phyloP scores from a whole-genome alignment of 1,140 invertebrate species.

The Drosophila nannoptera region DNA sequence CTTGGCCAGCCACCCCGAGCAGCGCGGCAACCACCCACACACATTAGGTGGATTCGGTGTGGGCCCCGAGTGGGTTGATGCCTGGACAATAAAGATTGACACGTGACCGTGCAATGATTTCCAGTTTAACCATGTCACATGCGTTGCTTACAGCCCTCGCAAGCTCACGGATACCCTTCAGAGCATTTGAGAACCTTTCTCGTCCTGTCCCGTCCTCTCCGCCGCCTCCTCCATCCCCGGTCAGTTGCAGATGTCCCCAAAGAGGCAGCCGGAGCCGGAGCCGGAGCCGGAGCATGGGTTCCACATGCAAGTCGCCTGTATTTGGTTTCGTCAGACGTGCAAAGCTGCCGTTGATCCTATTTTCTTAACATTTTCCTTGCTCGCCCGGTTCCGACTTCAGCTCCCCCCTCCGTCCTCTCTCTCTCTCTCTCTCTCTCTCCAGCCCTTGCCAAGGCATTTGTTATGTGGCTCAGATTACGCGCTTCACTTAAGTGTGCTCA shows the following conservation, averaged over 20 bases:
- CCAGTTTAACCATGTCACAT: conserved; percentile 75
- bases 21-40: not conserved
- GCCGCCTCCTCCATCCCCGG: not conserved
- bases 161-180: not conserved
- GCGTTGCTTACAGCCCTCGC: conserved; percentile 16
- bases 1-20: conserved; percentile 27
- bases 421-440: conserved; percentile 5
- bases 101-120: conserved; percentile 79
- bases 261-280: not conserved
- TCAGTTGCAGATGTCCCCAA: conserved; percentile 10
- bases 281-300: not conserved
- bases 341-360: conserved; percentile 73
- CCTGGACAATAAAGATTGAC: conserved; percentile 70
- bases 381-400: conserved; percentile 4
- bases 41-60: conserved; percentile 5
- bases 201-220: not conserved
- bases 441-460: conserved; percentile 53
- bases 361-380: conserved; percentile 65
- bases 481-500: conserved; percentile 75
- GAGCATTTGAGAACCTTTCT: conserved; percentile 21
- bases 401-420: conserved; percentile 3
- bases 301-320: conserved; percentile 26
- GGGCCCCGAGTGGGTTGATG: conserved; percentile 2
- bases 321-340: conserved; percentile 70
- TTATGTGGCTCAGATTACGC: conserved; percentile 76